Conservation (phyloP, 2,797 vertebrate genomes). For the Microchirus variegatus region DNA sequence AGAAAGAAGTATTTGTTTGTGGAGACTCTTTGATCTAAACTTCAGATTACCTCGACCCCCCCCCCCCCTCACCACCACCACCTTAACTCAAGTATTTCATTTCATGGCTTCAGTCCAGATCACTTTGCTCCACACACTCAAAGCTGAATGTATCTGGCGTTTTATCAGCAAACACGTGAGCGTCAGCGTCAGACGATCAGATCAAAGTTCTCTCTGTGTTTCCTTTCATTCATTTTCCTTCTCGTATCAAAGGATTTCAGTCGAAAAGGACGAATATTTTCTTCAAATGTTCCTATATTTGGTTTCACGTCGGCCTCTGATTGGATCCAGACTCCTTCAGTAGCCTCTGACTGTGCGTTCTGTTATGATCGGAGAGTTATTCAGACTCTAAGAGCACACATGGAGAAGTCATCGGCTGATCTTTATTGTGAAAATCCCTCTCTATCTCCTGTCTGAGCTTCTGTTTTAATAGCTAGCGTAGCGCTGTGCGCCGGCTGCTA, state of each 20-base stretch:
- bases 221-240: conserved; percentile 13
- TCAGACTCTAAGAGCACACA: conserved; percentile 66
- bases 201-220: too few relatives aligned
- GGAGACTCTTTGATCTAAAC: too few relatives aligned
- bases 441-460: conserved; percentile 62
- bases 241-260: conserved; percentile 18
- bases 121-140: too few relatives aligned
- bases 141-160: too few relatives aligned
- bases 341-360: conserved; percentile 54
- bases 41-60: too few relatives aligned
- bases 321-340: conserved; percentile 30
- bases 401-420: conserved; percentile 74
- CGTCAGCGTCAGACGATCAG: too few relatives aligned
- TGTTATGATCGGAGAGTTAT: conserved; percentile 64
- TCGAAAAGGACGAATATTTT: conserved; percentile 20
- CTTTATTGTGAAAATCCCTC: conserved; percentile 59
- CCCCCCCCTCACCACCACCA: too few relatives aligned
- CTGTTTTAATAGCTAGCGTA: conserved; percentile 80
- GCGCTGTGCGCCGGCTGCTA: conserved; percentile 61
- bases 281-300: conserved; percentile 1
- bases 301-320: conserved; percentile 29
- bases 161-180: too few relatives aligned
- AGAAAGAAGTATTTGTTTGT: too few relatives aligned
- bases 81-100: too few relatives aligned
- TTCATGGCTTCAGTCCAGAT: too few relatives aligned